Evolutionary conservation across 2,888 invertebrate genomes (phyloP).

Genomic region (Rambutsinella grinnellia): DNA sequence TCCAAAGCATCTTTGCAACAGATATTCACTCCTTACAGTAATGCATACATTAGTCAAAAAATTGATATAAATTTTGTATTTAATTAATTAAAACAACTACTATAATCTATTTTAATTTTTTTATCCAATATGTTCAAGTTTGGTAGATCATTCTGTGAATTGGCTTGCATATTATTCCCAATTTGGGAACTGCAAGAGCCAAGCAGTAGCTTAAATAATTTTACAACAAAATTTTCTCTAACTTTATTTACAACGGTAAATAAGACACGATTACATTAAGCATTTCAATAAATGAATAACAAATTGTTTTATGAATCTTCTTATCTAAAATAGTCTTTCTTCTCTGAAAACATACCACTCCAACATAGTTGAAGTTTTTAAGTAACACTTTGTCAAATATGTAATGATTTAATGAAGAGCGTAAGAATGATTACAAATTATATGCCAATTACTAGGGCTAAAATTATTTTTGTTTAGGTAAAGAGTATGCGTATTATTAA

Average conservation of each 20-base stretch:
- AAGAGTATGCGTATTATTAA: no score
- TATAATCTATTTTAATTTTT: slow-evolving; percentile 13
- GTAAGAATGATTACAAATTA: no score
- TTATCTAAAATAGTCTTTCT: slow-evolving; percentile 37
- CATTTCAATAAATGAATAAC: no score
- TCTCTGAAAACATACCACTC: slow-evolving; percentile 30
- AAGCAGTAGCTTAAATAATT: slow-evolving; percentile 19
- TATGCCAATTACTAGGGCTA: no score
- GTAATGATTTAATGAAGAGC: no score
- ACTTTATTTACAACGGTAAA: slow-evolving; percentile 18
- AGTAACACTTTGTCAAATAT: no score
- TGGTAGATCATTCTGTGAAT: slow-evolving; percentile 58
- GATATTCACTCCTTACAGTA: not conserved
- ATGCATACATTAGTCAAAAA: no score
- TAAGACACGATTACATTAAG: no score
- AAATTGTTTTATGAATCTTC: no score
- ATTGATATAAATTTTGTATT: no score
- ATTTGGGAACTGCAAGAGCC: slow-evolving; percentile 38
- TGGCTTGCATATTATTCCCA: slow-evolving; percentile 33
- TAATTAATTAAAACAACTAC: slow-evolving; percentile 23
- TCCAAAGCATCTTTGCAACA: slow-evolving; percentile 40
- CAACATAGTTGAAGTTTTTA: slow-evolving; percentile 16
- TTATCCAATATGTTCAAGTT: slow-evolving; percentile 56
- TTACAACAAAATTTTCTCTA: slow-evolving; percentile 9
- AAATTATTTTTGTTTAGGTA: no score